phyloP scores from a whole-genome alignment of 2,888 invertebrate genomes.

The Caenorhabditis afra region DNA sequence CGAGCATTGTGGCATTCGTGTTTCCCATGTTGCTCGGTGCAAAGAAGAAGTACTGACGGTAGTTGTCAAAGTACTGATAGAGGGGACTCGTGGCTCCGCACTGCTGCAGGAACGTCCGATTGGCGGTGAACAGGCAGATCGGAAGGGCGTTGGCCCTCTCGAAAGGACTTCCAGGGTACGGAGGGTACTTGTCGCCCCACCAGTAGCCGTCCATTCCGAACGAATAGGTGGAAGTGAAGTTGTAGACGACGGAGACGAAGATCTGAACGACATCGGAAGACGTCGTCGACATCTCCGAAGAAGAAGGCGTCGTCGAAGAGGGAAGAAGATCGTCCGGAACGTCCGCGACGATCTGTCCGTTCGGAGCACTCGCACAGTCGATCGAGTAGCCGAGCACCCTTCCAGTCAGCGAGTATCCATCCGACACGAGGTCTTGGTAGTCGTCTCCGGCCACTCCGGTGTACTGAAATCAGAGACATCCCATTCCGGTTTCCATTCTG shows the following conservation, averaged over 20 bases:
- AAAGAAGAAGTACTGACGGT: slow-evolving; percentile 11
- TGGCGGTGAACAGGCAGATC: slow-evolving; percentile 18
- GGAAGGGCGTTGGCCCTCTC: background rate
- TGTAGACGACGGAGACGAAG: background rate
- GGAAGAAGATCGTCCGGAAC: slow-evolving; percentile 12
- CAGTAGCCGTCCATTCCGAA: slow-evolving; percentile 6
- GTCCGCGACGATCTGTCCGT: slow-evolving; percentile 6
- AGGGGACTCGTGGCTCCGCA: slow-evolving; percentile 7
- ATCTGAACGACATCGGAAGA: background rate
- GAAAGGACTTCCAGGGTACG: background rate
- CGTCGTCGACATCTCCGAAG: slow-evolving; percentile 12
- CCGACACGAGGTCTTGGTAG: background rate
- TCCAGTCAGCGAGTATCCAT: slow-evolving; percentile 22
- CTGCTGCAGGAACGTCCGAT: slow-evolving; percentile 3
- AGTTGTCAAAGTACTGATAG: slow-evolving; percentile 12
- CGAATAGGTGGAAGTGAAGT: background rate
- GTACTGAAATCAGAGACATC: slow-evolving; percentile 3
- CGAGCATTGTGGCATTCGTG: background rate
- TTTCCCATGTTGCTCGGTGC: background rate
- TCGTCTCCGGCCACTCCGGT: slow-evolving; percentile 31
- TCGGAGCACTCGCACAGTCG: slow-evolving; percentile 11
- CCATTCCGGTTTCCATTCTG: background rate
- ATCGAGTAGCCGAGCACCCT: slow-evolving; percentile 36
- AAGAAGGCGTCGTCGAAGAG: slow-evolving; percentile 1
- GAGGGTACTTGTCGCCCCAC: background rate